phyloP scores from a whole-genome alignment of 1,140 invertebrate species.

The Megalopta genalis region DNA sequence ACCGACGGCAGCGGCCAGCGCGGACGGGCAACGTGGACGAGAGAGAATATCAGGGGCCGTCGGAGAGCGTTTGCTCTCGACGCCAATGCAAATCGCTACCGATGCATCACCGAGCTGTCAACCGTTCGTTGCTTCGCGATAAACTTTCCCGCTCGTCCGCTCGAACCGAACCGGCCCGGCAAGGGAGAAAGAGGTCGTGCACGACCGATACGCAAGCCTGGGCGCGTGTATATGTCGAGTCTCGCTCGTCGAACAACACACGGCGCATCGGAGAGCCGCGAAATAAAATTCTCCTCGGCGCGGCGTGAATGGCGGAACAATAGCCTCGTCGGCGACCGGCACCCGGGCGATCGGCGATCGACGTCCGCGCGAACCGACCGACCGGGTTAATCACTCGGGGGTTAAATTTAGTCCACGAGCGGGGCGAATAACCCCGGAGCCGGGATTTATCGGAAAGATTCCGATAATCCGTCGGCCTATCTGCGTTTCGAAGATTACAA shows the following conservation, averaged over 20 bases:
- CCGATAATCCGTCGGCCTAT: slow-evolving; percentile 14
- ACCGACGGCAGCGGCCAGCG: neutral
- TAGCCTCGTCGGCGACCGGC: slow-evolving; percentile 7
- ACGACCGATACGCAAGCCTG: slow-evolving; percentile 51
- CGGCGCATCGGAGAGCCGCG: slow-evolving; percentile 1
- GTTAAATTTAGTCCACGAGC: neutral
- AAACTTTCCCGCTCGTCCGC: slow-evolving; percentile 67
- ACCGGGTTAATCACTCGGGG: slow-evolving; percentile 2
- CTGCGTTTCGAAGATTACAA: slow-evolving; percentile 6
- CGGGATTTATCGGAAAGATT: slow-evolving; percentile 3
- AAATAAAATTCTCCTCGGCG: slow-evolving; percentile 15
- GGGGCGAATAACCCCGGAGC: neutral
- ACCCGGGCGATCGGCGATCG: neutral
- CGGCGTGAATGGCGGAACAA: slow-evolving; percentile 27
- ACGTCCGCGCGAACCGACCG: neutral
- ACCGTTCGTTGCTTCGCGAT: slow-evolving; percentile 67
- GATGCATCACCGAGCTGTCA: slow-evolving; percentile 69
- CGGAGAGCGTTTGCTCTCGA: slow-evolving; percentile 39
- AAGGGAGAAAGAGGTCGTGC: slow-evolving; percentile 43
- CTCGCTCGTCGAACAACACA: neutral
- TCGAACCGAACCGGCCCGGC: slow-evolving; percentile 35
- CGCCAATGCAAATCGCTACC: slow-evolving; percentile 69
- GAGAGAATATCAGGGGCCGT: neutral
- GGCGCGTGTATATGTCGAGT: neutral
- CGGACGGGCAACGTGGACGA: neutral